phyloP scores from a whole-genome alignment of 2,888 invertebrate species.

The Oscheius myriophilus region DNA sequence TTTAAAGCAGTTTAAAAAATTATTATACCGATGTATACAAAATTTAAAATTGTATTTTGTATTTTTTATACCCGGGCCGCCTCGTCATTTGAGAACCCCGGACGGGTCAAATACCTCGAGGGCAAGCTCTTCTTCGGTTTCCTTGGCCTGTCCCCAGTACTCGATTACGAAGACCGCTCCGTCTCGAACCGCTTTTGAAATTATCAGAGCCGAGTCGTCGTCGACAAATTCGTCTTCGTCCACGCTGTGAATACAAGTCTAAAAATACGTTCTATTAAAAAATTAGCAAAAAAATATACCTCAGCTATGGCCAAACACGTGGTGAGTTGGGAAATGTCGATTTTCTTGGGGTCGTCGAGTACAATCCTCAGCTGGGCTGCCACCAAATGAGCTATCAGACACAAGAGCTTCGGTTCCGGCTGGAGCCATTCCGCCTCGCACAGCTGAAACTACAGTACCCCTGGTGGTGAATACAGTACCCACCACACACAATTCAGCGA shows the following conservation, averaged over 20 bases:
- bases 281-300: constrained; percentile 4
- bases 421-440: constrained; percentile 18
- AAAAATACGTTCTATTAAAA: background rate
- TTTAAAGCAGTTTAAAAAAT: too few relatives aligned
- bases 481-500: constrained; percentile 6
- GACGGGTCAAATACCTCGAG: constrained; percentile 12
- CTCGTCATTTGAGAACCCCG: too few relatives aligned
- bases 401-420: constrained; percentile 17
- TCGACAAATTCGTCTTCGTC: constrained; percentile 22
- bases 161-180: constrained; percentile 14
- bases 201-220: constrained; percentile 9
- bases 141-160: constrained; percentile 27
- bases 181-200: constrained; percentile 22
- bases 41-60: background rate
- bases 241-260: constrained; percentile 12
- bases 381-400: constrained; percentile 21
- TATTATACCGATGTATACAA: too few relatives aligned
- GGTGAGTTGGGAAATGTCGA: constrained; percentile 8
- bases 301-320: constrained; percentile 16
- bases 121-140: constrained; percentile 12
- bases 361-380: constrained; percentile 23
- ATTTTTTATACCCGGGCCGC: too few relatives aligned
- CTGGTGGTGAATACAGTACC: background rate
- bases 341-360: constrained; percentile 26
- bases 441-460: constrained; percentile 1